Percentiles rank a stretch among this genome's conserved stretches.
Conservation (phyloP, 1,140 invertebrate genomes). For the Drosophila sulfurigaster region DNA sequence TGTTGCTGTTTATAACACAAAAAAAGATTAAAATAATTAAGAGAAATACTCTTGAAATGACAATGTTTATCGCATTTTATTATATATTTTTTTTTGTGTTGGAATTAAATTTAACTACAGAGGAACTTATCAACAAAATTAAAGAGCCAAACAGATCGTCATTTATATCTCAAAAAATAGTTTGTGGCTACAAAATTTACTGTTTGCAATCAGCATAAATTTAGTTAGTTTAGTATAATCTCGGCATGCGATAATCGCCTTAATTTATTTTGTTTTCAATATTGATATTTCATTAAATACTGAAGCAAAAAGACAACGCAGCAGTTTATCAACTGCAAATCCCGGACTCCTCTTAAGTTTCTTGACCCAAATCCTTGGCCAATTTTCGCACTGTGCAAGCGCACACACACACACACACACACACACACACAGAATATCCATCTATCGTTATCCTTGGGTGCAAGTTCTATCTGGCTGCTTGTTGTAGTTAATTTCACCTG, state of each 20-base stretch:
- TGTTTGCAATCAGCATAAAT: too few species aligned
- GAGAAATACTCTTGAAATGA: not conserved
- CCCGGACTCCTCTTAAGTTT: constrained; percentile 18
- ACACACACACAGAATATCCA: too few species aligned
- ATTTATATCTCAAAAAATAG: not conserved
- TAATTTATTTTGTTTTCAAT: not conserved
- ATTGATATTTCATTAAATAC: not conserved
- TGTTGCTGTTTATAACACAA: not conserved
- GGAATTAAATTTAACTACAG: too few species aligned
- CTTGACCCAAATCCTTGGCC: constrained; percentile 38
- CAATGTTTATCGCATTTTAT: not conserved
- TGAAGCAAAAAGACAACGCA: not conserved
- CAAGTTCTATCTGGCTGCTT: constrained; percentile 31
- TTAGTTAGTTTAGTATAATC: not conserved
- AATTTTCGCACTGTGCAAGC: constrained; percentile 37
- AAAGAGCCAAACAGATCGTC: not conserved
- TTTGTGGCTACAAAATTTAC: too few species aligned
- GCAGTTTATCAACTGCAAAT: constrained; percentile 28
- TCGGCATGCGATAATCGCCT: not conserved
- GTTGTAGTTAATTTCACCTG: constrained; percentile 76
- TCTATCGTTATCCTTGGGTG: constrained; percentile 18
- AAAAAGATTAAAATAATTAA: too few species aligned
- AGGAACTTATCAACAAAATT: too few species aligned
- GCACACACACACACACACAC: not conserved
- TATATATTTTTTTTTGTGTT: not conserved